Evolutionary conservation across 2,113 vertebrate species (phyloP).

Genomic region (Sinocyclocheilus anshuiensis): DNA sequence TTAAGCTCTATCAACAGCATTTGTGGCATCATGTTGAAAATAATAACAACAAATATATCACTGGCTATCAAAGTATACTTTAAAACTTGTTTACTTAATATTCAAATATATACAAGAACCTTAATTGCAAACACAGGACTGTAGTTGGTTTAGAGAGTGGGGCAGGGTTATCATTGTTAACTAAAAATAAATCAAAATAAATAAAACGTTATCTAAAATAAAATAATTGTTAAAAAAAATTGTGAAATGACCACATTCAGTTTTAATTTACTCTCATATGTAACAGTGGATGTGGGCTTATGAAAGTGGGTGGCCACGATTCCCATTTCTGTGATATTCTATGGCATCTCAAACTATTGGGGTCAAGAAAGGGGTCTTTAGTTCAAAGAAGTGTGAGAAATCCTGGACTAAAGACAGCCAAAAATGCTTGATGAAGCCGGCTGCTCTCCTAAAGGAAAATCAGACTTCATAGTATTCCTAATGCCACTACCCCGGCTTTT

Average conservation of each 20-base stretch:
- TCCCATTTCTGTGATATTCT: not conserved
- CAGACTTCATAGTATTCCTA: conserved; percentile 51
- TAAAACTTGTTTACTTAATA: not conserved
- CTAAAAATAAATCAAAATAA: not conserved
- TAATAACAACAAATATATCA: not conserved
- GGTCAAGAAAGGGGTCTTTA: not conserved
- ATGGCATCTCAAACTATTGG: not conserved
- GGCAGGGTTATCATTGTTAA: not conserved
- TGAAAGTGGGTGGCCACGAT: not conserved
- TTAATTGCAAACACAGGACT: not conserved
- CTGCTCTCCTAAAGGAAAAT: conserved; percentile 44
- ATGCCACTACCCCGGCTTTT: conserved; percentile 42
- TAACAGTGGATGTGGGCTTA: not conserved
- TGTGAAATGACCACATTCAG: not conserved
- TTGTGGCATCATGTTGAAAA: not conserved
- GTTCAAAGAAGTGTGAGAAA: not conserved
- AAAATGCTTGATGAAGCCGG: conserved; percentile 1
- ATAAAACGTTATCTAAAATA: not conserved
- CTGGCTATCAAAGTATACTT: not conserved
- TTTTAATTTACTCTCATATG: not conserved
- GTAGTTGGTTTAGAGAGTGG: not conserved
- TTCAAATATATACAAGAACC: not conserved
- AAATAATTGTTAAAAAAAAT: not conserved
- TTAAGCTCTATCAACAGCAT: conserved; percentile 15
- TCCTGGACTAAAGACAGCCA: no score